Base-by-base conservation (phyloP, 2,888 invertebrate species). In the Sinelater perroti region DNA sequence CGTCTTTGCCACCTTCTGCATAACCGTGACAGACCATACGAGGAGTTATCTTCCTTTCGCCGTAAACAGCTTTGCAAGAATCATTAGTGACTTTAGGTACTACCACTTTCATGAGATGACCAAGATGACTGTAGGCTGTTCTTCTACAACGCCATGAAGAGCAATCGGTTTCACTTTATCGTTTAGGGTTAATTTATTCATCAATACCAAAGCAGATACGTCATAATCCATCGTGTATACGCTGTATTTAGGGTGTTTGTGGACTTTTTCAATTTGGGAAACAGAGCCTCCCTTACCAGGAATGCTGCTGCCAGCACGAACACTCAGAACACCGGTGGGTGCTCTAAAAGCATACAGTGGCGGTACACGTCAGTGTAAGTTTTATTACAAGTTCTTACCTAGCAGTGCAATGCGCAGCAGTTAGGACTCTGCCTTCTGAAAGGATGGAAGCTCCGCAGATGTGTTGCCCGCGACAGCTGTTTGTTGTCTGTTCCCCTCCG, bases 381-480 rank as follows among this genome's bases (percentile, higher is more conserved):
- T n/a, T n/a, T n/a, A n/a, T n/a, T n/a, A n/a, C n/a, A n/a, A n/a
- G n/a, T n/a, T n/a, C n/a, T n/a, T n/a, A 63, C 62, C 57, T 53
- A 17, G 60, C 53, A 2, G 68, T 67, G 56, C 72, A 73, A 40
- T 72, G 72, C 13, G 68, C 72, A 47, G 66, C 71, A 13, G 72
- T 76, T n/a, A 72, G 33, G 13, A 63, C 64, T 30, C 52, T 63
- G 14, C 55, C 61, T 1, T 38, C 10, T 16, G 54, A 54, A 36
- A 71, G 65, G 45, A 72, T 65, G 28, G 69, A 67, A 2, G 66
- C 72, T 17, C 72, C 71, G 26, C 71, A 73, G 28, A 60, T 62
- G 45, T 70, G 69, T 20, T 46, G 40, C 4, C 61, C 65, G 20
- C 54, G 45, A 6, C 42, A 60, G 40, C 60, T 56, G 28, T 71